A percentile compares a stretch with the other conserved stretches of the same genome.
Conservation (phyloP, 1,140 invertebrate species). For the Neomicropteryx cornuta region DNA sequence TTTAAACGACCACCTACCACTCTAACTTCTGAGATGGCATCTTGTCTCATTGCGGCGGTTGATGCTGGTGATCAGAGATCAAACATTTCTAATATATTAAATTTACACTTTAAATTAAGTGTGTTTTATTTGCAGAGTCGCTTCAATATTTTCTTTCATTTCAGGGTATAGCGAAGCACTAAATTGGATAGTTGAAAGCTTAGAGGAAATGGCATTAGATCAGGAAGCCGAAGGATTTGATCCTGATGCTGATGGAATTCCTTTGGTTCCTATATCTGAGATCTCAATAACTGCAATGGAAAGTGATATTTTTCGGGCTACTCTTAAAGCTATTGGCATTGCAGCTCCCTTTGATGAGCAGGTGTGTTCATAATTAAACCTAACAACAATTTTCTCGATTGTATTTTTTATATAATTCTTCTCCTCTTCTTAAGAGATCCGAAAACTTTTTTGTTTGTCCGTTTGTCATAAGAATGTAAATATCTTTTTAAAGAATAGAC, state of each 20-base stretch:
- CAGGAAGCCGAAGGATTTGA: constrained; percentile 35
- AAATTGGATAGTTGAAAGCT: constrained; percentile 32
- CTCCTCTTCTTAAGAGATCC: neutral
- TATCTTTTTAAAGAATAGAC: neutral
- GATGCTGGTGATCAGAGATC: constrained; percentile 8
- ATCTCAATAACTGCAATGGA: constrained; percentile 47
- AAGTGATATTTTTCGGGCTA: constrained; percentile 40
- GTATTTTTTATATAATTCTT: constrained; percentile 9
- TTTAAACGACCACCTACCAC: too few relatives aligned
- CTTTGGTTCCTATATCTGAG: constrained; percentile 52
- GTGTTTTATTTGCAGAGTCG: too few relatives aligned
- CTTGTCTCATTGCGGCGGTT: constrained; percentile 8
- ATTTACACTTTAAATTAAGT: neutral
- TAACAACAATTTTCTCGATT: too few relatives aligned
- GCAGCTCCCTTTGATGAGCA: constrained; percentile 44
- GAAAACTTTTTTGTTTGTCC: neutral
- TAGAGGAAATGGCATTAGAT: constrained; percentile 35
- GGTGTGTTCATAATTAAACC: constrained; percentile 12
- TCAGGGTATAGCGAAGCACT: constrained; percentile 21
- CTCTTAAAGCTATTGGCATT: constrained; percentile 46
- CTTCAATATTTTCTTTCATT: constrained; percentile 5
- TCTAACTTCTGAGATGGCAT: constrained; percentile 7
- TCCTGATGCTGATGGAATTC: constrained; percentile 40
- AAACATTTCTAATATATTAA: neutral
- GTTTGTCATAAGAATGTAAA: neutral